Evolutionary conservation across 2,113 vertebrate genomes (phyloP), one percentile per base, ranked within the genome.

Genomic region (Corynorhinus townsendii): DNA sequence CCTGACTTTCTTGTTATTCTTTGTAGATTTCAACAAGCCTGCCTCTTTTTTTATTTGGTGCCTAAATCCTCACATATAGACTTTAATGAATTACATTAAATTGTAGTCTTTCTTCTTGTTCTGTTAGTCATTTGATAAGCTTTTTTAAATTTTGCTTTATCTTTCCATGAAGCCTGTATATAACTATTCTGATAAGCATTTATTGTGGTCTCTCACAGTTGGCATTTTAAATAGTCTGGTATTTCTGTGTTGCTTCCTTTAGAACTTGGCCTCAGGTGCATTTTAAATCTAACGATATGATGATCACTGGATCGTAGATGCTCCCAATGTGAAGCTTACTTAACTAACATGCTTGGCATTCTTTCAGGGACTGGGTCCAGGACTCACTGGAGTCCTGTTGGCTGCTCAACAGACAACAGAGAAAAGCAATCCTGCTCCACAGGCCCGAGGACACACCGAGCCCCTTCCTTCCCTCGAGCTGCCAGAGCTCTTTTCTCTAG

Each of bases 251-350:
- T 89, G 81, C 72, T 97, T 96, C 59, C 73, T 93, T 95, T 81
- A 92, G 52, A 94, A 89, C 75, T 91, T 73, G 59, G 82, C 66
- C 92, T 94, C 88, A 20, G 17, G 71, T 93, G 92, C 47, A 90
- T 93, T 97, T 96, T 89, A 95, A 97, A 96, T 96, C 92, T 96
- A 97, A 97, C 91, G 88, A 95, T 89, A 91, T 79, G 96, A 85
- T 96, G 96, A 96, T 97, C 92, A 64, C 86, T 96, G 0, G 11
- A 96, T 97, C 96, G 77, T 71, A 93, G 96, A 93, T 77, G 45
- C 84, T 96, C 94, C 96, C 96, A 85, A 77, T 59, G 59, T 95
- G 92, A 96, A 94, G 69, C 73, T 94, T 80, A 95, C 89, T 97
- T 91, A 95, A 87, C 93, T 87, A 96, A 82, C 91, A 96, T 93